Percentiles rank a stretch among this genome's conserved stretches.
Conservation (phyloP, 2,113 vertebrate species). For the Sinocyclocheilus rhinocerous region DNA sequence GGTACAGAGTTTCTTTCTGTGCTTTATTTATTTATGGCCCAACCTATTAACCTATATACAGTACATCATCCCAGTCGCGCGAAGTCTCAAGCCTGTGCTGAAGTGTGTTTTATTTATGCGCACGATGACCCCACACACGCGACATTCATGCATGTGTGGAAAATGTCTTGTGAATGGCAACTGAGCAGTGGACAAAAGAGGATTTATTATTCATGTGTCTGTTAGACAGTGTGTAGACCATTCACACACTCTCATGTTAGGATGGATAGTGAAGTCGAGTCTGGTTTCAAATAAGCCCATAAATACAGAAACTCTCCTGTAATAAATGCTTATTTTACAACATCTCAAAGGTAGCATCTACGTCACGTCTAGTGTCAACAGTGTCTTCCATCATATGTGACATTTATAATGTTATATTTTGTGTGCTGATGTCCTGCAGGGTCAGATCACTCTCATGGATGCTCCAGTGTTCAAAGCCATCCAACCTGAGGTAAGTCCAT, state of each 20-base stretch:
- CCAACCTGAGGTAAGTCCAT: constrained; percentile 87
- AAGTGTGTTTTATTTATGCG: constrained; percentile 14
- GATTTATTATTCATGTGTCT: constrained; percentile 37
- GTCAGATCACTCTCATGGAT: constrained; percentile 98
- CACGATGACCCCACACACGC: neutral
- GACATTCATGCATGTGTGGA: neutral
- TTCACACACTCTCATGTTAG: neutral
- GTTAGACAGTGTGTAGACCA: neutral
- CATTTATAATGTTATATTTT: neutral
- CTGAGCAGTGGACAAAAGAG: neutral
- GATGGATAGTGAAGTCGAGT: neutral
- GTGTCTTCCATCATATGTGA: neutral
- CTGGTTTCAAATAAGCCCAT: neutral
- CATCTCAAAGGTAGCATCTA: neutral
- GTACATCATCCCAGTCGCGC: constrained; percentile 3
- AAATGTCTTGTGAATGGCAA: constrained; percentile 3
- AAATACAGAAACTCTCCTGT: neutral
- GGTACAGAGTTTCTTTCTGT: constrained; percentile 14
- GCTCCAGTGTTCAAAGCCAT: constrained; percentile 97
- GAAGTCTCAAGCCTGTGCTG: neutral
- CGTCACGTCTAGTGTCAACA: neutral
- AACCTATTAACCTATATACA: constrained; percentile 23
- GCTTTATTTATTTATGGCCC: constrained; percentile 33
- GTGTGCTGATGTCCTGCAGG: constrained; percentile 73
- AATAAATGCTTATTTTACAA: neutral